Evolutionary conservation across 2,113 vertebrate species (phyloP).

Genomic region (Poeciliopsis prolifica): DNA sequence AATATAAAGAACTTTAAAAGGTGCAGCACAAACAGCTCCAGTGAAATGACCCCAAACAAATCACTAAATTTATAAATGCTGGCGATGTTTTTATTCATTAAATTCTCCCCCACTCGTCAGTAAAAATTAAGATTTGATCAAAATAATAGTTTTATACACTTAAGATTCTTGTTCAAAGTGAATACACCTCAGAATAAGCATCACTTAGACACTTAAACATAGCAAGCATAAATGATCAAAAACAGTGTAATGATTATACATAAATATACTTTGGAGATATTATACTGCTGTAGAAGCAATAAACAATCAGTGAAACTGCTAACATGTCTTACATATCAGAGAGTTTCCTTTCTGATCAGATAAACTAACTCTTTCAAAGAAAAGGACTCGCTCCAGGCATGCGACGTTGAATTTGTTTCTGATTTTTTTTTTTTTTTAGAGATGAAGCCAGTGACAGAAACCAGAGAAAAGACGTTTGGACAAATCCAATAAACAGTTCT

Average conservation of each 20-base stretch:
- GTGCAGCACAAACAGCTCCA: slow-evolving; percentile 47
- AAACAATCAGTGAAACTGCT: slow-evolving; percentile 31
- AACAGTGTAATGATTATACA: slow-evolving; percentile 8
- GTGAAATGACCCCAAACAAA: slow-evolving; percentile 21
- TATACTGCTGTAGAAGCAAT: slow-evolving; percentile 25
- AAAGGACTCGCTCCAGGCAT: neutral
- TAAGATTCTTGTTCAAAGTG: neutral
- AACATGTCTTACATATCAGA: slow-evolving; percentile 6
- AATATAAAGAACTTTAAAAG: slow-evolving; percentile 56
- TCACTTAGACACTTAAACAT: neutral
- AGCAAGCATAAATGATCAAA: neutral
- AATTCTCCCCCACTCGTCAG: neutral
- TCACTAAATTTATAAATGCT: slow-evolving; percentile 18
- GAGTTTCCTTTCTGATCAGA: slow-evolving; percentile 33
- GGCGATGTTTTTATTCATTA: neutral
- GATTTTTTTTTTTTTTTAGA: neutral
- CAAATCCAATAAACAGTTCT: neutral
- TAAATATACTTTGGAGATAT: slow-evolving; percentile 21
- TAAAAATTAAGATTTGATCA: neutral
- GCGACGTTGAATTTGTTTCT: neutral
- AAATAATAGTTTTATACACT: neutral
- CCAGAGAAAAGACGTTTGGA: neutral
- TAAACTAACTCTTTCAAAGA: neutral
- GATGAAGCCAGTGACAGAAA: neutral
- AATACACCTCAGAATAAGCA: neutral